These are phyloP conservation scores for Pica pica DNA, from an alignment of 2,113 vertebrate genomes.

Conservation along the genomic window DNA sequence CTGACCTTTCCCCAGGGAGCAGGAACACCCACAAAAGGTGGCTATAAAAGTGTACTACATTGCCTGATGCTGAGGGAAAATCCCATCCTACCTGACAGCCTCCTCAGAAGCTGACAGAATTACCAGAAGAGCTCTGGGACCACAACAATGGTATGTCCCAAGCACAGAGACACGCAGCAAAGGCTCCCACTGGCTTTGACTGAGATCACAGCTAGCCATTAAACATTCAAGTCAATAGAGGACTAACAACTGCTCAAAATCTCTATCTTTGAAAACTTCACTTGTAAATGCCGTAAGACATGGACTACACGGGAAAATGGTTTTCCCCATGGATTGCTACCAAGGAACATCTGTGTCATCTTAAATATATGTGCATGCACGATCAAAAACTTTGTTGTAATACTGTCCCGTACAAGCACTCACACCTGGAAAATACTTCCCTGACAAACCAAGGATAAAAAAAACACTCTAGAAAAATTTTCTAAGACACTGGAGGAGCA, in stretches of 20 bases:
- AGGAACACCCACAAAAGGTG: background rate
- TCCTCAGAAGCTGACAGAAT: background rate
- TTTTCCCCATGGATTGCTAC: background rate
- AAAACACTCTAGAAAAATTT: background rate
- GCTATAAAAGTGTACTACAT: background rate
- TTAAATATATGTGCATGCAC: background rate
- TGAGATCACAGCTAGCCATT: background rate
- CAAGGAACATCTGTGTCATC: background rate
- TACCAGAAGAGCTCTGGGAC: background rate
- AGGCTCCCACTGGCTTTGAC: background rate
- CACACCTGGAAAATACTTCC: background rate
- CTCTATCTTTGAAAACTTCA: background rate
- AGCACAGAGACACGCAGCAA: background rate
- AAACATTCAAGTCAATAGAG: background rate
- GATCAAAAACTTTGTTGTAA: background rate
- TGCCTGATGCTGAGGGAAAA: background rate
- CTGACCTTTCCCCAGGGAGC: background rate
- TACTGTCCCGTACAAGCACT: background rate
- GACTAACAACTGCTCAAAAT: background rate
- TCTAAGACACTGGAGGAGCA: background rate
- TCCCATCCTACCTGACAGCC: background rate
- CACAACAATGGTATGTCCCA: background rate
- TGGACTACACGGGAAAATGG: fast-evolving
- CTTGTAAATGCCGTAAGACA: background rate
- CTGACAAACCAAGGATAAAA: background rate